Evolutionary conservation across 2,113 vertebrate genomes (phyloP), one percentile per base, ranked within the genome.

Genomic region (Phaetusa simplex): DNA sequence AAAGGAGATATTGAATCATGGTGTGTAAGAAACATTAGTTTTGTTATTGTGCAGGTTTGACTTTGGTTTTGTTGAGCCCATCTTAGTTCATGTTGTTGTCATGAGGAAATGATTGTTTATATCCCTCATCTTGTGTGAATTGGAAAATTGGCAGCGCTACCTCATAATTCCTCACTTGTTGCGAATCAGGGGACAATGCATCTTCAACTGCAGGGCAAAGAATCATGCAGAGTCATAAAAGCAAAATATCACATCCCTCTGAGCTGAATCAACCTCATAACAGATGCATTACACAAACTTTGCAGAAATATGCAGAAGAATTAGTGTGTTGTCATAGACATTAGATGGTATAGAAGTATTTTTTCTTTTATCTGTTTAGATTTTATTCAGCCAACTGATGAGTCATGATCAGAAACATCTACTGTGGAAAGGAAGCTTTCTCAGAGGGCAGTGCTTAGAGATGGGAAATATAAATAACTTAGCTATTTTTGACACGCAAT

Each of bases 51-150:
- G 65, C 36, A 76, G 29, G 36, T 92, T 88, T 94, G 86, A 15
- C 59, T 95, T 96, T 3, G 0, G 74, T 97, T 97, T 92, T 69
- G 15, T 50, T 78, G 71, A 95, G 64, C 32, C 27, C 53, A 24
- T 65, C 58, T 95, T 95, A 85, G 86, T 78, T 94, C 77, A 55
- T 79, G 59, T 73, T 92, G 64, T 77, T 95, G 26, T 79, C 82
- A 85, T 22, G 50, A 95, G 86, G 87, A 97, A 97, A 91, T 78
- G 74, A 90, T 92, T 96, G 95, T 97, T 96, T 95, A 78, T 91
- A 85, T 79, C 45, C 73, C 65, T 65, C 88, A 50, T 96, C 77
- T 96, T 80, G 30, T 81, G 74, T 95, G 82, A 96, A 94, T 69
- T 96, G 93, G 95, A 96, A 97, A 96, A 95, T 85, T 97, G 93